Base-by-base conservation (phyloP, 2,113 vertebrate genomes). In the Penelope pileata region DNA sequence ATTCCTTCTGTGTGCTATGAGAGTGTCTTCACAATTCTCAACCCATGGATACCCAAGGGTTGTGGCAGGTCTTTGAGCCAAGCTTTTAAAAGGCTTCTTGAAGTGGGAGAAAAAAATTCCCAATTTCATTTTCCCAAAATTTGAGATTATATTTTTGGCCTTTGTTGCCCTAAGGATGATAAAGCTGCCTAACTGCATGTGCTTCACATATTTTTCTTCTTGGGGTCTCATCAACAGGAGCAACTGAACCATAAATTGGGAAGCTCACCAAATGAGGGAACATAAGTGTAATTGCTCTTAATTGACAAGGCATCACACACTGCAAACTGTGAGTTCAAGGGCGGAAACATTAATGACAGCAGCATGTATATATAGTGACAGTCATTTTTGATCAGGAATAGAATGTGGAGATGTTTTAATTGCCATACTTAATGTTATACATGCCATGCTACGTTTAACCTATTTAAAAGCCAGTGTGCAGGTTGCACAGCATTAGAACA, bases 361-460 rank as follows among this genome's bases (percentile, higher is more conserved):
- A 54, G 30, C 0, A 0, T 88, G 32, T 73, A 75, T 63, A 59
- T 80, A 81, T 38, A 94, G 47, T 0, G 0, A 62, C 38, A 81
- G 64, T 36, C 38, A 16, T 87, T 91, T 95, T 50, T 90, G 27
- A 82, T 83, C 63, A 70, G 93, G 67, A 88, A 68, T 56, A 80
- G 34, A 66, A 76, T 45, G 58, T 3, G 12, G 77, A 81, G 47
- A 62, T 40, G 64, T 62, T 95, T 88, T 81, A 91, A 93, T 91
- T 91, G 82, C 47, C 56, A 59, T 36, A 54, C n/a, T 80, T 66
- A 72, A 23, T 63, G 63, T 88, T 88, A 50, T 75, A 74, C 91
- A 78, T 0, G 68, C 80, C 6, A 34, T 81, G 91, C 53, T 68
- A 84, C 92, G 93, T 93, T 96, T 93, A 96, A 93, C 91, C 54